Evolutionary conservation across 2,797 vertebrate species (phyloP), one percentile per base, ranked within the genome.

Genomic region (Manis javanica): DNA sequence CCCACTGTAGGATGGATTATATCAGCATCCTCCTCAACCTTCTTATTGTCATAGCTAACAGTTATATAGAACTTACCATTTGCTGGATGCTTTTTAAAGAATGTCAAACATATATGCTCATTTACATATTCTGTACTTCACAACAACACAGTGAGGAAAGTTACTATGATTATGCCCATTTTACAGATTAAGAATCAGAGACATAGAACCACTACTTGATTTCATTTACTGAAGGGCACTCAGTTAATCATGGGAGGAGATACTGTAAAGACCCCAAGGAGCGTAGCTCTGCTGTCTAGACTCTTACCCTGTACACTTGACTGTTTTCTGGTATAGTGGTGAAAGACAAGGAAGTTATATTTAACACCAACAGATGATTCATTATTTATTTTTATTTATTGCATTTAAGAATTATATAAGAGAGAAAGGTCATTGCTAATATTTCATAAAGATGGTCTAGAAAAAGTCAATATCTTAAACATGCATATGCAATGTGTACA

Each of bases 381-480:
- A 37, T 71, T 24, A 39, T 14, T 94, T 92, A 2, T 79, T 91
- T 68, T 91, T 74, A 92, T 71, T 71, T 87, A 68, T 37, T 86
- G 18, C 11, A 42, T 42, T 92, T 31, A 29, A 79, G 21, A 87
- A 83, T 90, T 55, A 37, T 29, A 75, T 42, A 7, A 53, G 7
- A 64, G n/a, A 34, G 34, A 61, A 78, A 82, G 13, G 2, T 59
- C 12, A 16, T 68, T 84, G 29, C 7, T 83, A 71, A 74, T 59
- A 18, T 82, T 87, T 90, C 49, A 86, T 51, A 89, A 78, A 55
- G 37, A 66, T 6, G 15, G 29, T 86, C 12, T 71, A 57, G n/a
- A 57, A 26, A 79, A 93, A 89, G 8, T 3, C 11, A 1, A 16
- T 78, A 7, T 66, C 42, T 21, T 95, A 34, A 92, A 63, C 31